Conservation (phyloP, 2,888 invertebrate genomes). For the Caenorhabditis becei region DNA sequence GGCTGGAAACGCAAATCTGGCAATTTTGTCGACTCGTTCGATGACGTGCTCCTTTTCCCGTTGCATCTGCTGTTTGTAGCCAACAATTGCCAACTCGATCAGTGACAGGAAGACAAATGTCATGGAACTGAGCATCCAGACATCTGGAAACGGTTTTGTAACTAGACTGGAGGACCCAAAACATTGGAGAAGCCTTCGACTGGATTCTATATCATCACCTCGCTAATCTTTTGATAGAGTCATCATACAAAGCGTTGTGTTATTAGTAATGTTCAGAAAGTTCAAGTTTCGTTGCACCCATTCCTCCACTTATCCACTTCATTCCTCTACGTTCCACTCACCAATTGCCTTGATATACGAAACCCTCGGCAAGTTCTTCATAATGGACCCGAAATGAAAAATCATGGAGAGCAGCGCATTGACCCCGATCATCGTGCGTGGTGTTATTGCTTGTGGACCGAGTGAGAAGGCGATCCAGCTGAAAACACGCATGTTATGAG, state of each 20-base stretch:
- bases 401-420: constrained; percentile 75
- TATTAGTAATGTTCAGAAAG: too few relatives aligned
- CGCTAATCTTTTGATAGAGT: too few relatives aligned
- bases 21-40: constrained; percentile 60
- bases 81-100: constrained; percentile 72
- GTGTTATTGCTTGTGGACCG: constrained; percentile 73
- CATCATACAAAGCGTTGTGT: too few relatives aligned
- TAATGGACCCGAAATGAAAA: constrained; percentile 73
- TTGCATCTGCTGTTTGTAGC: constrained; percentile 58
- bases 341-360: constrained; percentile 73
- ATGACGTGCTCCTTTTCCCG: constrained; percentile 41
- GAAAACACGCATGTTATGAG: constrained; percentile 18
- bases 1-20: constrained; percentile 66
- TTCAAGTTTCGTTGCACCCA: too few relatives aligned
- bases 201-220: too few relatives aligned
- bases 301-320: too few relatives aligned
- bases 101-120: constrained; percentile 73
- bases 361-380: constrained; percentile 73
- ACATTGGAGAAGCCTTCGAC: background rate
- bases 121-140: constrained; percentile 75
- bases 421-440: constrained; percentile 75
- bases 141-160: constrained; percentile 63
- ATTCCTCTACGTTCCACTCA: constrained; percentile 24
- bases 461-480: constrained; percentile 74
- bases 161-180: background rate